Evolutionary conservation across 2,113 vertebrate genomes (phyloP).

Genomic region (Gambusia holbrooki): DNA sequence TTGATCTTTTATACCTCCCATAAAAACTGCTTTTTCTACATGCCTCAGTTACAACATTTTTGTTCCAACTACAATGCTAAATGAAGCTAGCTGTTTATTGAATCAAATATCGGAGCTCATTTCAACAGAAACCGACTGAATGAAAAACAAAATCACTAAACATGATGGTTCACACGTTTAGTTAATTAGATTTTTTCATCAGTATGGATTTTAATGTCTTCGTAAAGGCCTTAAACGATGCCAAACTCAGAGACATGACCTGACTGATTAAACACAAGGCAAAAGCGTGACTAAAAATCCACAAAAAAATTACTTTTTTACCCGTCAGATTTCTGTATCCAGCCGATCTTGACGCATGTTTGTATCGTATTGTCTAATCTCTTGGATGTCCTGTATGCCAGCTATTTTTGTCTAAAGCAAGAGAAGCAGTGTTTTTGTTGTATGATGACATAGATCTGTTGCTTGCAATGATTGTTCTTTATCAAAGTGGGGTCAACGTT

Average conservation of each 20-base stretch:
- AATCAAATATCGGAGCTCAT: too few species aligned
- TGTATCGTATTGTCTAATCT: conserved; percentile 75
- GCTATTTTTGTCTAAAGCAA: conserved; percentile 73
- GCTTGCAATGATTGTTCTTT: conserved; percentile 77
- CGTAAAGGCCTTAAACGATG: conserved; percentile 20
- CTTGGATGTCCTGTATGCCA: conserved; percentile 74
- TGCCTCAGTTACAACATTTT: neutral
- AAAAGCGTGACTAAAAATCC: conserved; percentile 25
- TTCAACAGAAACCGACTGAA: too few species aligned
- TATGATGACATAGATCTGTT: conserved; percentile 73
- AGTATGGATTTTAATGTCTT: neutral
- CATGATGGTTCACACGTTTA: neutral
- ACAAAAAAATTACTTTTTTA: conserved; percentile 16
- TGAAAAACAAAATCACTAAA: too few species aligned
- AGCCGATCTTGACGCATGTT: conserved; percentile 74
- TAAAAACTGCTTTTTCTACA: neutral
- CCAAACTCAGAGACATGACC: conserved; percentile 1
- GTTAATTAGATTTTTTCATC: neutral
- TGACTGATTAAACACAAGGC: conserved; percentile 19
- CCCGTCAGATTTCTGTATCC: conserved; percentile 46
- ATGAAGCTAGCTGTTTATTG: too few species aligned
- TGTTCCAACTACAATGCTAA: too few species aligned
- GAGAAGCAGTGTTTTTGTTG: conserved; percentile 70
- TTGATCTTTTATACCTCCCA: neutral
- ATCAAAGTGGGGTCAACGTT: conserved; percentile 75